These are phyloP conservation scores for Trinectes maculatus DNA, from an alignment of 2,113 vertebrate genomes.

Conservation along the genomic window DNA sequence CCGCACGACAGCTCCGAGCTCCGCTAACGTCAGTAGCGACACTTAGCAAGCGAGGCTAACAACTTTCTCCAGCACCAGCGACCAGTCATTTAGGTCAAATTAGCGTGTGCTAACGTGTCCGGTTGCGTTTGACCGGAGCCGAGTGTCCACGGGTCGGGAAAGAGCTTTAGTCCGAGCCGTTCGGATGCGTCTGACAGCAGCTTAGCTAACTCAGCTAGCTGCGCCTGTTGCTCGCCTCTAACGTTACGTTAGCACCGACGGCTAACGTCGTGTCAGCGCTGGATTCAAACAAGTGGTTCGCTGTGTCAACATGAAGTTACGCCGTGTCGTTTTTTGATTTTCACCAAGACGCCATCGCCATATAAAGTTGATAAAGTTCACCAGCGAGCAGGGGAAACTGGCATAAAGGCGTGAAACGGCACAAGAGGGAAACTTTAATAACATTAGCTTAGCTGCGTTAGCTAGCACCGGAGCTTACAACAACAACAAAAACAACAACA, in stretches of 20 bases:
- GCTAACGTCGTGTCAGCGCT: constrained; percentile 54
- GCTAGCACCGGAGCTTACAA: constrained; percentile 12
- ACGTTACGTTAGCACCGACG: constrained; percentile 51
- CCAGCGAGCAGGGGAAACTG: too few species aligned
- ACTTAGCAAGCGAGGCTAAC: constrained; percentile 26
- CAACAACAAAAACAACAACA: too few species aligned
- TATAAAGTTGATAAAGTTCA: neutral
- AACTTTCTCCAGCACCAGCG: constrained; percentile 16
- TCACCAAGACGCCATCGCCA: neutral
- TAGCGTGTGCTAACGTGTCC: too few species aligned
- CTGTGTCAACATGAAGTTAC: constrained; percentile 25
- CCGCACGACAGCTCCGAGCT: constrained; percentile 28
- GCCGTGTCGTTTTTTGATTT: neutral
- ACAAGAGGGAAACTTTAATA: constrained; percentile 36
- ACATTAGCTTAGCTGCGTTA: constrained; percentile 62
- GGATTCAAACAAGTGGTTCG: constrained; percentile 70
- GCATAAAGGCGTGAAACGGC: neutral
- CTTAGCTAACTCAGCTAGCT: constrained; percentile 56
- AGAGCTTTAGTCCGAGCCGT: constrained; percentile 13
- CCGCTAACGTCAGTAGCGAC: constrained; percentile 24
- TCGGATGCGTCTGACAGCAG: constrained; percentile 37
- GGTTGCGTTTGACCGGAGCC: neutral
- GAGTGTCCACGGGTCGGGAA: neutral
- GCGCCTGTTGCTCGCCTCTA: constrained; percentile 39
- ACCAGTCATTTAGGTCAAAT: too few species aligned